These are phyloP conservation scores for Carapus acus DNA, from an alignment of 2,797 vertebrate genomes.

Conservation along the genomic window DNA sequence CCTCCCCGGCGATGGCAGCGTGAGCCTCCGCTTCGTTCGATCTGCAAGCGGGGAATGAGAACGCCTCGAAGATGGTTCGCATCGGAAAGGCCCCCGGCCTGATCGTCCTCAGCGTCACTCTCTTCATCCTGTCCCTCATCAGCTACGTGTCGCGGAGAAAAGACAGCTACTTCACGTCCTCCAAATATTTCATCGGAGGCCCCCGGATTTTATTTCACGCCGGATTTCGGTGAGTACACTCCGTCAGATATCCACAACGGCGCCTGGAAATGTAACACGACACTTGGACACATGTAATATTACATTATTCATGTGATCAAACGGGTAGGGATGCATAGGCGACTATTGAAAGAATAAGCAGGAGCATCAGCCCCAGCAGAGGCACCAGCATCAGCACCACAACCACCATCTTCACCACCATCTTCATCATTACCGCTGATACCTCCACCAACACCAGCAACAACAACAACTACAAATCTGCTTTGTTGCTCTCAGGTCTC, in stretches of 20 bases:
- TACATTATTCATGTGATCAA: too few species aligned
- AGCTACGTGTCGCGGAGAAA: constrained; percentile 95
- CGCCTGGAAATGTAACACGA: too few species aligned
- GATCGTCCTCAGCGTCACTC: constrained; percentile 89
- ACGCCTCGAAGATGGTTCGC: constrained; percentile 86
- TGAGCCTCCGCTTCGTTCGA: constrained; percentile 45
- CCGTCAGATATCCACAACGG: too few species aligned
- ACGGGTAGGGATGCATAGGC: too few species aligned
- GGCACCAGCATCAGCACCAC: too few species aligned
- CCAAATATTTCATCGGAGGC: constrained; percentile 84
- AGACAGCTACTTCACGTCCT: constrained; percentile 88
- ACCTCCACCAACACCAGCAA: neutral
- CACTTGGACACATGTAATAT: too few species aligned
- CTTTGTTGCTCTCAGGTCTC: constrained; percentile 76
- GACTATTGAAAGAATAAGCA: too few species aligned
- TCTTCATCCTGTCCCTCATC: constrained; percentile 93
- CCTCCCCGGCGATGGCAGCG: constrained; percentile 31
- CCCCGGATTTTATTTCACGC: constrained; percentile 94
- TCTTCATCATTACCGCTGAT: neutral
- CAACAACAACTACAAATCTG: neutral
- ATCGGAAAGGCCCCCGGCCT: constrained; percentile 91
- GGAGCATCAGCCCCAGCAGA: too few species aligned
- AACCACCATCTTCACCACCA: too few species aligned
- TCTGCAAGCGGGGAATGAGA: constrained; percentile 59
- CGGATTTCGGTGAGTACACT: constrained; percentile 86